These are phyloP conservation scores for Pogona vitticeps DNA, from an alignment of 2,113 vertebrate species.

Conservation along the genomic window DNA sequence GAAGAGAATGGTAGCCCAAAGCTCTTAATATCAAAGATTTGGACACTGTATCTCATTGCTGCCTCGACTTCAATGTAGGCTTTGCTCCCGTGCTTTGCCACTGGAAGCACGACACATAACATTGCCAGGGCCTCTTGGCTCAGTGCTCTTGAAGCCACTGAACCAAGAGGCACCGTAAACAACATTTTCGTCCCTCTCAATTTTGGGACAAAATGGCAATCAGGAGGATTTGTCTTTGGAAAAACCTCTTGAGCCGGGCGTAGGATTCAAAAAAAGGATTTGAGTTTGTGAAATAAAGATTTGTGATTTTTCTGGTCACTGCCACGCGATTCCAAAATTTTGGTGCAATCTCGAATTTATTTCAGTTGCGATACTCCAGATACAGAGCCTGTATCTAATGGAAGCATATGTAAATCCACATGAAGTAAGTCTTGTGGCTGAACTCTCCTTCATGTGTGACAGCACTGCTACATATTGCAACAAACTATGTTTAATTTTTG, in stretches of 20 bases:
- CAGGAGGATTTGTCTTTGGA: not conserved
- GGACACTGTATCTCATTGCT: not conserved
- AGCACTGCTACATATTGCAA: constrained; percentile 33
- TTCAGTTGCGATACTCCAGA: constrained; percentile 54
- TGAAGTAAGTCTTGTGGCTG: not conserved
- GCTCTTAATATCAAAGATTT: not conserved
- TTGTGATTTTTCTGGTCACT: not conserved
- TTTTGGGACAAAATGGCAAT: not conserved
- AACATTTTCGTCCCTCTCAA: not conserved
- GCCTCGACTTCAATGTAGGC: not conserved
- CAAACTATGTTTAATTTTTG: constrained; percentile 44
- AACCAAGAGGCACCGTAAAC: too few relatives aligned
- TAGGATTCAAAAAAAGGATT: not conserved
- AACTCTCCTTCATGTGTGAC: constrained; percentile 30
- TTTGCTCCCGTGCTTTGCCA: not conserved
- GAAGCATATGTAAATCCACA: constrained; percentile 21
- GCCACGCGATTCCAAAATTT: not conserved
- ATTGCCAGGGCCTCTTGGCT: not conserved
- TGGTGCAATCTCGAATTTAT: constrained; percentile 32
- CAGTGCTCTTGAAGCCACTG: not conserved
- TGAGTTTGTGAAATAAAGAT: not conserved
- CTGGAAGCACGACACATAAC: too few relatives aligned
- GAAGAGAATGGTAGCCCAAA: not conserved
- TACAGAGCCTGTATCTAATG: constrained; percentile 24
- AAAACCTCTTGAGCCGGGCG: not conserved